Evolutionary conservation across 1,140 invertebrate species (phyloP).

Genomic region (Pseudomyrmex flavicornis): DNA sequence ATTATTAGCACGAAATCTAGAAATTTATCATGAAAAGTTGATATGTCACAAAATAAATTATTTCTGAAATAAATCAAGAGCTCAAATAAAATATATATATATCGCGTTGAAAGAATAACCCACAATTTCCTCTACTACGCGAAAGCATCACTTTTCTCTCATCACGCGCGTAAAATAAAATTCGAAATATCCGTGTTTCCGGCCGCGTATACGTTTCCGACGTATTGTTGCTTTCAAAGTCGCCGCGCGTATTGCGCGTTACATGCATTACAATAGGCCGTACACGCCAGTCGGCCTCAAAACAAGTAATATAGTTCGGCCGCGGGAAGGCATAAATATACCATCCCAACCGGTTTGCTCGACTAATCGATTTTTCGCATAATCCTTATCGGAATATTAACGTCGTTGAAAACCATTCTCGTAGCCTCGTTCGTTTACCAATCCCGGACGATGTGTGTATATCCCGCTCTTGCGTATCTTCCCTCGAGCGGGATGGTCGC

Average conservation of each 20-base stretch:
- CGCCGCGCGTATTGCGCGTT: not conserved
- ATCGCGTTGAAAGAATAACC: too few species aligned
- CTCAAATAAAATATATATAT: too few species aligned
- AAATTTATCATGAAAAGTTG: too few species aligned
- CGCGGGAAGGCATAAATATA: conserved; percentile 37
- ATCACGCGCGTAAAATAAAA: too few species aligned
- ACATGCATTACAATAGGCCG: conserved; percentile 26
- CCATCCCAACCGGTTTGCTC: conserved; percentile 23
- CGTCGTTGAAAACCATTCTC: conserved; percentile 27
- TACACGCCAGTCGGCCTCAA: not conserved
- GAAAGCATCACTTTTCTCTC: too few species aligned
- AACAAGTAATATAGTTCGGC: conserved; percentile 42
- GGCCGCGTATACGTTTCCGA: too few species aligned
- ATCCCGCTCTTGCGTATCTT: conserved; percentile 18
- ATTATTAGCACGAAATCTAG: too few species aligned
- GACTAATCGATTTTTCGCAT: conserved; percentile 69
- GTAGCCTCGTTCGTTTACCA: conserved; percentile 27
- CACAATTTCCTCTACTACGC: too few species aligned
- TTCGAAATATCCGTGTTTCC: too few species aligned
- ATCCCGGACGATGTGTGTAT: conserved; percentile 24
- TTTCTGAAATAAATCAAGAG: too few species aligned
- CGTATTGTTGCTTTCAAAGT: not conserved
- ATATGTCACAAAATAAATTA: too few species aligned
- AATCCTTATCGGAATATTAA: conserved; percentile 66
- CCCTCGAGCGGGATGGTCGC: conserved; percentile 25